These are phyloP conservation scores for Tragulus kanchil DNA, from an alignment of 2,113 vertebrate species.

Conservation along the genomic window DNA sequence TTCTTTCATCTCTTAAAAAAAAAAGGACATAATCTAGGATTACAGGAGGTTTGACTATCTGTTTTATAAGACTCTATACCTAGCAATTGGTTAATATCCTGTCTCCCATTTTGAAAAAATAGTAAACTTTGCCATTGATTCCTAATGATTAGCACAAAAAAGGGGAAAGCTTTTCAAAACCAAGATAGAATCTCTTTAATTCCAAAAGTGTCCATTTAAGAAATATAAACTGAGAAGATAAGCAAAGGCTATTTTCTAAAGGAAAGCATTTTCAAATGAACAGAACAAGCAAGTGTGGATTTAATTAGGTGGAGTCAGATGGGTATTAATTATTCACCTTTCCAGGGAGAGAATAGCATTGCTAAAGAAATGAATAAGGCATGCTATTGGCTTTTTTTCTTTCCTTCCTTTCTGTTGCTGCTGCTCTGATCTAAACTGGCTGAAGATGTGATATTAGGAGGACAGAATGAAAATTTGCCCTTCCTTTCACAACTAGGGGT, in stretches of 20 bases:
- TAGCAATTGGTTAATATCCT: conserved; percentile 44
- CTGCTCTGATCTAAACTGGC: background rate
- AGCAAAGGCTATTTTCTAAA: conserved; percentile 59
- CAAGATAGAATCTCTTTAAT: conserved; percentile 70
- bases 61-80: conserved; percentile 41
- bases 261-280: conserved; percentile 55
- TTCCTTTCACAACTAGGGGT: background rate
- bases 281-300: conserved; percentile 56
- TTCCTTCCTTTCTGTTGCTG: conserved; percentile 64
- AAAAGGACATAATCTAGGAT: background rate
- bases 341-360: background rate
- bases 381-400: background rate
- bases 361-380: conserved; percentile 52
- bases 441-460: background rate
- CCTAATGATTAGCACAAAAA: conserved; percentile 43
- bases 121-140: conserved; percentile 17
- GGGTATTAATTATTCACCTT: conserved; percentile 71
- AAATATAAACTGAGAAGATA: conserved; percentile 68
- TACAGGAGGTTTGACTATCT: background rate
- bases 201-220: conserved; percentile 67
- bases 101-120: conserved; percentile 54
- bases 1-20: background rate
- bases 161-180: conserved; percentile 58
- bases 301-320: conserved; percentile 63
- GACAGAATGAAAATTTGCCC: background rate